Conservation (phyloP, 2,888 invertebrate species). For the Gordius sp. region DNA sequence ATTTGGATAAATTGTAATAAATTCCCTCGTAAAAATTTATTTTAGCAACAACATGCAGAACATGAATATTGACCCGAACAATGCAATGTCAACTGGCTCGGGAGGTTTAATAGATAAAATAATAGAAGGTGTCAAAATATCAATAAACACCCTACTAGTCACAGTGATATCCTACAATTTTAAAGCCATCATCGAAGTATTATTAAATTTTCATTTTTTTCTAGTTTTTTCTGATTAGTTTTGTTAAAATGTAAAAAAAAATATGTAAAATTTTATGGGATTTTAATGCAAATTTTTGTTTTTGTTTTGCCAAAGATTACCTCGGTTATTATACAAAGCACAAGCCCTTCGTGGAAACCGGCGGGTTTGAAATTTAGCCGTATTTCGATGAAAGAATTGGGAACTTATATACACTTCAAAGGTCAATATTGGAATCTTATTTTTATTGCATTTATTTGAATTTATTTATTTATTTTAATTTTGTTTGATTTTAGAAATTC, state of each 20-base stretch:
- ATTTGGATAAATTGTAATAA: too few relatives aligned
- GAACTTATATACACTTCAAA: conserved; percentile 13
- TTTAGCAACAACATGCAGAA: too few relatives aligned
- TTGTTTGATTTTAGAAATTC: neutral
- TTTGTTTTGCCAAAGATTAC: too few relatives aligned
- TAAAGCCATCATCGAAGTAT: conserved; percentile 7
- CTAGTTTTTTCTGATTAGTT: neutral
- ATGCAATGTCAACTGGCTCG: too few relatives aligned
- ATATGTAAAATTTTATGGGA: neutral
- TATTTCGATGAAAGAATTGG: conserved; percentile 10
- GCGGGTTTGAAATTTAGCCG: neutral
- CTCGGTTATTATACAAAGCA: conserved; percentile 3
- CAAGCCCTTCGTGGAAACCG: neutral
- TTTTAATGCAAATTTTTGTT: too few relatives aligned
- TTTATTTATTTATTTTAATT: too few relatives aligned
- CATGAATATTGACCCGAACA: too few relatives aligned
- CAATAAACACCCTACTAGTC: neutral
- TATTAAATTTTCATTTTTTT: neutral
- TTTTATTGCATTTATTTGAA: too few relatives aligned
- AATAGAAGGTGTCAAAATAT: conserved; percentile 10
- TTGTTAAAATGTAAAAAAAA: neutral
- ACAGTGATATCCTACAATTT: conserved; percentile 4
- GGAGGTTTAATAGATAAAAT: neutral
- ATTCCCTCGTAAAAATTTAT: too few relatives aligned
- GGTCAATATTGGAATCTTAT: too few relatives aligned